Evolutionary conservation across 2,113 vertebrate genomes (phyloP), one percentile per base, ranked within the genome.

Genomic region (Delphinapterus leucas): DNA sequence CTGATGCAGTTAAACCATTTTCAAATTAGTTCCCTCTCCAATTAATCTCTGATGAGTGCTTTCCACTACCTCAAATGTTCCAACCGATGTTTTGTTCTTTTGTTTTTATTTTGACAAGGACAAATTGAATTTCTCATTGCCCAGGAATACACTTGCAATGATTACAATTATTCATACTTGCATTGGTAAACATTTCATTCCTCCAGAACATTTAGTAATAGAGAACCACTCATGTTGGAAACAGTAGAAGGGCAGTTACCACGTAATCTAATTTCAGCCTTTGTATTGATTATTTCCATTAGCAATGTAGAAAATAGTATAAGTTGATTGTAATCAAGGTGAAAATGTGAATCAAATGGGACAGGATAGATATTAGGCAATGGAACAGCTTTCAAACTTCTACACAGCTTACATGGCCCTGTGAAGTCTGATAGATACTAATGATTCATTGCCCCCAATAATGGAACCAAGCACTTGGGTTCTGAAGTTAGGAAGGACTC

Each of bases 41-140:
- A 41, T 97, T 95, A 96, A 90, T 95, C 94, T 96, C 90, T 95
- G 55, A 82, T 95, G 87, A 97, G 95, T 97, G 79, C 74, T 96
- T 96, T 90, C 83, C 91, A 95, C 93, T 91, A 77, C 74, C 61
- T 88, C 3, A 9, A 67, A 91, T 4, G 17, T 97, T 93, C 71
- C 31, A 92, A 96, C 49, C 81, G 28, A 97, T 70, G 67, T 58
- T 93, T 98, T 97, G 76, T 97, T 97, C 92, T 90, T 96, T 96
- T 97, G 93, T 90, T 94, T 97, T 95, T 90, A 85, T 94, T 97
- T 97, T 96, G 88, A 97, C 96, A 92, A 96, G 70, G 47, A 93
- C 67, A 95, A 96, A 96, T 84, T 79, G 88, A 90, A 92, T 85
- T 97, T 95, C 76, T 84, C 88, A 81, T 86, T 96, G 80, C 58